A percentile compares a stretch with the other conserved stretches of the same genome.
These are phyloP conservation scores for Actenoides lindsayi DNA, from an alignment of 2,113 vertebrate species.

Conservation along the genomic window DNA sequence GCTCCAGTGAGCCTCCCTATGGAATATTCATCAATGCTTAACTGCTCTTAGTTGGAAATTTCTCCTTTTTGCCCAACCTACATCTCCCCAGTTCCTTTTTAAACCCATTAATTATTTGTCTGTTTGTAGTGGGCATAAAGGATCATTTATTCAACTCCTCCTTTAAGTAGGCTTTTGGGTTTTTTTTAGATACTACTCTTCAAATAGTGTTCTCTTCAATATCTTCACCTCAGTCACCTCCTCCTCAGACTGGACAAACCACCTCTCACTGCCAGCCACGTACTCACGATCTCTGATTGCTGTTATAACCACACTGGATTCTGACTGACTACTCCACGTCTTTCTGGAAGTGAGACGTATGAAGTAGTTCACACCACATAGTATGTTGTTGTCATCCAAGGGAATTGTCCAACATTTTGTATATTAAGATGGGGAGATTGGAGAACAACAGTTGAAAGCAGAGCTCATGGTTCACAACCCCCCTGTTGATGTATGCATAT, in stretches of 20 bases:
- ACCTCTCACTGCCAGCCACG: not conserved
- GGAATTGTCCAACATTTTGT: not conserved
- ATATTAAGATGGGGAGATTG: not conserved
- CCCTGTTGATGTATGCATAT: not conserved
- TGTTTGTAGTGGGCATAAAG: not conserved
- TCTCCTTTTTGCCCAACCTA: not conserved
- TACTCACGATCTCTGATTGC: accelerated
- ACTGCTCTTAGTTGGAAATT: not conserved
- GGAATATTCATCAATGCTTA: not conserved
- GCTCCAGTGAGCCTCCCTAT: not conserved
- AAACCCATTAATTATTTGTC: not conserved
- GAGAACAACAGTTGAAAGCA: not conserved
- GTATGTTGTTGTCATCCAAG: not conserved
- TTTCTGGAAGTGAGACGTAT: not conserved
- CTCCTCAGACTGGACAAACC: not conserved
- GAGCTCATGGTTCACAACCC: not conserved
- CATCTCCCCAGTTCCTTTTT: not conserved
- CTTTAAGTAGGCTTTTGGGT: not conserved
- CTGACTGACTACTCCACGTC: not conserved
- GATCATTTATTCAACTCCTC: not conserved
- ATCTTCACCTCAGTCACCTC: not conserved
- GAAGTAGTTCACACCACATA: accelerated
- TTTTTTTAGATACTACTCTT: not conserved
- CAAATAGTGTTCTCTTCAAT: not conserved
- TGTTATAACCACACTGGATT: not conserved